A percentile compares a stretch with the other conserved stretches of the same genome.
Evolutionary conservation across 2,888 invertebrate genomes (phyloP).

Genomic region (Lagria hirta): DNA sequence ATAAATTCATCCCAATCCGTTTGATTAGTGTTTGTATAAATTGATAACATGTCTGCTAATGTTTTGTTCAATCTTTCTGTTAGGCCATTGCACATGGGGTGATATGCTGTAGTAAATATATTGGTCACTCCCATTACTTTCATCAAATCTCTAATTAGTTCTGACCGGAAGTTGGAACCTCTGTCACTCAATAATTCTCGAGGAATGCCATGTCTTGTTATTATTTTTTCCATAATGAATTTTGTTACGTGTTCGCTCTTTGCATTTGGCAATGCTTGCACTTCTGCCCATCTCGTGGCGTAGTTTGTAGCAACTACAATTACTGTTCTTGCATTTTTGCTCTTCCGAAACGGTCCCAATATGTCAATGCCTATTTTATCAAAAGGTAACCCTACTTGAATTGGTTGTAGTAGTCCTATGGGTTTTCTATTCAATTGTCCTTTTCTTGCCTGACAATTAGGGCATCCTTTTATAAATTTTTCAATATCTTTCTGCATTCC

Average conservation of each 20-base stretch:
- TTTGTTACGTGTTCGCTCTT: conserved; percentile 28
- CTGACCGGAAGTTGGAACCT: conserved; percentile 28
- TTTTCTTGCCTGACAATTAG: conserved; percentile 3
- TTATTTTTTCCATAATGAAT: conserved; percentile 26
- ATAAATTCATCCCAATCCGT: conserved; percentile 23
- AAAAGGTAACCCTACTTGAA: too few relatives aligned
- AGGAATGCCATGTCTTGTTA: conserved; percentile 24
- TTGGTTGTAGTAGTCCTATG: too few relatives aligned
- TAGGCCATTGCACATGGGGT: conserved; percentile 26
- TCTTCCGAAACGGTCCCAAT: too few relatives aligned
- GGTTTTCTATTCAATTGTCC: conserved; percentile 4
- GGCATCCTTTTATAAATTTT: not conserved
- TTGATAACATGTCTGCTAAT: conserved; percentile 27
- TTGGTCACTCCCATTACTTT: conserved; percentile 27
- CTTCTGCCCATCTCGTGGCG: conserved; percentile 33
- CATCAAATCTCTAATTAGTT: conserved; percentile 31
- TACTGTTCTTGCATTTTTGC: too few relatives aligned
- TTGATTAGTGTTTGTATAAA: conserved; percentile 27
- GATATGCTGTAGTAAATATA: conserved; percentile 26
- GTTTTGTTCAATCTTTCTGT: conserved; percentile 36
- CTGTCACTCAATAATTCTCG: conserved; percentile 22
- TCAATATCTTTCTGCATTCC: conserved; percentile 4
- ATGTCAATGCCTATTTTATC: too few relatives aligned
- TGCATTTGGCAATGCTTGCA: conserved; percentile 26
- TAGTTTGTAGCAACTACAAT: conserved; percentile 37